Conservation (phyloP, 2,113 vertebrate species). For the Python bivittatus region DNA sequence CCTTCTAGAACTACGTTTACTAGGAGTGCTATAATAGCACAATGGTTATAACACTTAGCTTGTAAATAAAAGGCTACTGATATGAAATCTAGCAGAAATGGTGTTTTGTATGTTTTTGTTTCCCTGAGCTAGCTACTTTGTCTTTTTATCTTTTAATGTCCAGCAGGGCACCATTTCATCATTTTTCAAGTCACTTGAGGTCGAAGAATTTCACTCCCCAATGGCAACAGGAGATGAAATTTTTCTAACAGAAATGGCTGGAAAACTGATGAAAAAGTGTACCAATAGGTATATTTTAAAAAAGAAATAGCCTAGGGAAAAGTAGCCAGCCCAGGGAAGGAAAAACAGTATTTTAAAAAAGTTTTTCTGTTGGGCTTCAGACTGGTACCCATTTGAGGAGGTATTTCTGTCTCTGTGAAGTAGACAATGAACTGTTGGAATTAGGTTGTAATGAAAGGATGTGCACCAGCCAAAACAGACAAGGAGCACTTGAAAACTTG, state of each 20-base stretch:
- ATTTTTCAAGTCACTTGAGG: neutral
- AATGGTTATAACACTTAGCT: neutral
- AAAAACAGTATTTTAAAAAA: neutral
- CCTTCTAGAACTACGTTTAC: neutral
- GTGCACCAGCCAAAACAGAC: neutral
- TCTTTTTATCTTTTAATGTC: neutral
- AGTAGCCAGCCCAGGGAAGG: neutral
- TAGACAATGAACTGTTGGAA: neutral
- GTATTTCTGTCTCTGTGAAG: neutral
- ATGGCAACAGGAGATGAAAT: neutral
- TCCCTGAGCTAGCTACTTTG: neutral
- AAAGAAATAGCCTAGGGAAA: neutral
- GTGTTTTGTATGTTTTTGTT: neutral
- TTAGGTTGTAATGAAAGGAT: neutral
- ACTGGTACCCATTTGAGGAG: neutral
- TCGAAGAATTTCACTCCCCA: neutral
- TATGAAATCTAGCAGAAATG: neutral
- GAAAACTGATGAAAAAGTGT: neutral
- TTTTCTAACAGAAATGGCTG: neutral
- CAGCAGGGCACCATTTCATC: neutral
- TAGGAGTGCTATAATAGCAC: neutral
- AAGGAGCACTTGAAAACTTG: neutral
- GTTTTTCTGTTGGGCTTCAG: neutral
- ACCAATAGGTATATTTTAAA: neutral
- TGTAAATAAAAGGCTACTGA: neutral